Evolutionary conservation across 2,888 invertebrate species (phyloP).

Genomic region (Lasioglossum oenotherae): DNA sequence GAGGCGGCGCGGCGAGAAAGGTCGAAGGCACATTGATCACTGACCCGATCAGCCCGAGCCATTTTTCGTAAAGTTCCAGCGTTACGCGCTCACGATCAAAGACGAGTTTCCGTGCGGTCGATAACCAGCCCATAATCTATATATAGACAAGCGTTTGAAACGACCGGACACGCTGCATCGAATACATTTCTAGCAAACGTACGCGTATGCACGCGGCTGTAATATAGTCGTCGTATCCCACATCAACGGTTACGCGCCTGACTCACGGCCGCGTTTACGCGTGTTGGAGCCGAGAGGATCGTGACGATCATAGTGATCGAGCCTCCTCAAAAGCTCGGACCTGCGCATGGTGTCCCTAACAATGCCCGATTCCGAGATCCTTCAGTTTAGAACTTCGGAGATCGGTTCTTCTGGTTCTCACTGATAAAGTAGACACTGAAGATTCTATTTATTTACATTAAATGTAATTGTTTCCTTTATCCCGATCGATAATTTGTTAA

Average conservation of each 20-base stretch:
- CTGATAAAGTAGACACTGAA: too few relatives aligned
- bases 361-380: neutral
- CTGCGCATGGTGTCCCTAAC: neutral
- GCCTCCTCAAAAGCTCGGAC: constrained; percentile 22
- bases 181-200: constrained; percentile 68
- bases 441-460: too few relatives aligned
- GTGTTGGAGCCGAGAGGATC: constrained; percentile 34
- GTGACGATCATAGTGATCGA: constrained; percentile 57
- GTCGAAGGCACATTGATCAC: constrained; percentile 32
- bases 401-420: neutral
- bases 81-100: constrained; percentile 66
- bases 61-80: constrained; percentile 51
- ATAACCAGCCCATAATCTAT: constrained; percentile 71
- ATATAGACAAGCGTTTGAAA: constrained; percentile 69
- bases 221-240: constrained; percentile 25
- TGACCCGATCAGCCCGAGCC: constrained; percentile 41
- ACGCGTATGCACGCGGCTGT: constrained; percentile 22
- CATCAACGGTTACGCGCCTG: constrained; percentile 24
- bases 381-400: neutral
- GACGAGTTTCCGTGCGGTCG: constrained; percentile 66
- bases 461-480: too few relatives aligned
- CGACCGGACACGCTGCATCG: constrained; percentile 68
- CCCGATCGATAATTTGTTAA: too few relatives aligned
- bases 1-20: neutral
- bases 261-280: constrained; percentile 35